Base-by-base conservation (phyloP, 2,888 invertebrate genomes). In the Cabera pusaria region DNA sequence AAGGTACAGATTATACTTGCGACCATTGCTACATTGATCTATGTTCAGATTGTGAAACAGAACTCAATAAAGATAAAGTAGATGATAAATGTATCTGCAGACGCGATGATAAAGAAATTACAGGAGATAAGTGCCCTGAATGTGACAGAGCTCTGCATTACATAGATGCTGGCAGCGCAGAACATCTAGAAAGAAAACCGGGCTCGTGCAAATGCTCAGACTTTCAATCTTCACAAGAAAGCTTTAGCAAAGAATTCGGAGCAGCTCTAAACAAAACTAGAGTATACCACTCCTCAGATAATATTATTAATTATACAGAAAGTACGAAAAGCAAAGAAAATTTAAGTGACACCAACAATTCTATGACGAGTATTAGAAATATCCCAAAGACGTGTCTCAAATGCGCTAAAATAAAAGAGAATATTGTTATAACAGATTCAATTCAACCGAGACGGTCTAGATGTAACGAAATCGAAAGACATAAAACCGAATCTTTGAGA, bases 341-440 rank as follows among this genome's bases (percentile, higher is more conserved):
- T 48, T 47, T 84, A 9, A 71, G 59, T 6, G 80, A 79, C 12
- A 67, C 73, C 1, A 84, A 79, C 31, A 79, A 69, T 44, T 79
- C 82, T 6, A 49, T 80, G 27, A 60, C 58, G 0, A 83, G 69
- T 32, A 71, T 84, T 0, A 74, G 79, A 55, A 72, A 64, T 63
- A 75, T 86, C 5, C 75, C 70, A 2, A 90, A 82, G 61, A 86
- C 88, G 3, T 90, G 89, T 59, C 60, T 89, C 0, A 90, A 88
- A 68, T 90, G 88, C 52, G 75, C 75, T 1, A 86, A 89, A 63
- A 90, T 90, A 1, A 88, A 87, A 68, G 89, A 90, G 62, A 90
- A 90, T 50, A 89, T 90, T 6, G 78, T 67, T 7, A 79, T 83
- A 0, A 80, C 76, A 1, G 78, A 84, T 32, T 74, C 73, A 1